Conservation (phyloP, 2,888 invertebrate species). For the Acrobeloides nanus region DNA sequence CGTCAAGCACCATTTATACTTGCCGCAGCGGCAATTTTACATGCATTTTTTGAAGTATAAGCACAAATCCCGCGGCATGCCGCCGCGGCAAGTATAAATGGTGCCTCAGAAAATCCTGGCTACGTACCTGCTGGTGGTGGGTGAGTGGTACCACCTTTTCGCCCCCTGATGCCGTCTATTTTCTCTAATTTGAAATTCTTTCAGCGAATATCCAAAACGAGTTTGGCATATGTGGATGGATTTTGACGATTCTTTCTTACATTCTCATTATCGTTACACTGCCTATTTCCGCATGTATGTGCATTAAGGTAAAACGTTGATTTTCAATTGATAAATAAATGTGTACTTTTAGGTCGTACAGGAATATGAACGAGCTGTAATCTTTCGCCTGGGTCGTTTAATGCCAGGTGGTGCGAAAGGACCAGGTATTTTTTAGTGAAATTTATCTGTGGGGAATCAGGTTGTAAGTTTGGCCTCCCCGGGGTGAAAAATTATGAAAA, state of each 20-base stretch:
- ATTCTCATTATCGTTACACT: slow-evolving; percentile 44
- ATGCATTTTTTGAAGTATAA: no score
- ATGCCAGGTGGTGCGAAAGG: slow-evolving; percentile 70
- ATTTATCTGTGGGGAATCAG: background rate
- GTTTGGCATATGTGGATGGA: slow-evolving; percentile 53
- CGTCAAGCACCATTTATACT: no score
- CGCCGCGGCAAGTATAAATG: no score
- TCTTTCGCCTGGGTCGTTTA: slow-evolving; percentile 75
- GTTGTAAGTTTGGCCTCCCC: background rate
- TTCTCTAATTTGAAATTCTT: slow-evolving; percentile 16
- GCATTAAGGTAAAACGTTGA: slow-evolving; percentile 41
- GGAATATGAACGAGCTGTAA: slow-evolving; percentile 68
- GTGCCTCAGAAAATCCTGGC: no score
- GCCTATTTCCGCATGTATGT: slow-evolving; percentile 42
- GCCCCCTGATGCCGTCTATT: background rate
- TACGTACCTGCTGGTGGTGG: no score
- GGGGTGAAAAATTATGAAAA: no score
- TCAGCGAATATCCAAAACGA: slow-evolving; percentile 53
- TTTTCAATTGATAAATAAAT: no score
- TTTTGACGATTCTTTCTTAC: slow-evolving; percentile 34
- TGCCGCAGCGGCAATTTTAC: no score
- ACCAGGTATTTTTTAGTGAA: slow-evolving; percentile 38
- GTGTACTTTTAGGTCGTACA: slow-evolving; percentile 46
- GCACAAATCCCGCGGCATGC: no score
- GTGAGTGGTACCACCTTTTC: background rate